Conservation (phyloP, 1,140 invertebrate species). For the Diuraphis noxia region DNA sequence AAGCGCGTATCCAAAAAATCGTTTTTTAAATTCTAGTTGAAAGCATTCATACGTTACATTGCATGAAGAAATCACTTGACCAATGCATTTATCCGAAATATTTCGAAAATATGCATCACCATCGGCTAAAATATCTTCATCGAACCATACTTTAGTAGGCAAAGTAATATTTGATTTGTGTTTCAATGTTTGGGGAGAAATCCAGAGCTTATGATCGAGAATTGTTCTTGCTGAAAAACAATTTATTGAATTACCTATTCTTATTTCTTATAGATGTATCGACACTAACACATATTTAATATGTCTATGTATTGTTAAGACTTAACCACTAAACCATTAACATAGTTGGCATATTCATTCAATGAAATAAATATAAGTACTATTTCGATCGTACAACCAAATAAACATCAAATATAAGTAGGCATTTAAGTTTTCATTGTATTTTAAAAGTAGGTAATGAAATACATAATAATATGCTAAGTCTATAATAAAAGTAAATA, state of each 20-base stretch:
- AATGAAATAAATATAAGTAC: no score
- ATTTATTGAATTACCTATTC: neutral
- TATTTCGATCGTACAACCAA: no score
- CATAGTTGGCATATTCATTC: neutral
- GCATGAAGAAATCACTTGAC: neutral
- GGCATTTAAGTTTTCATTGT: no score
- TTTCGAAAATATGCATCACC: neutral
- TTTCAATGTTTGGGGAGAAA: neutral
- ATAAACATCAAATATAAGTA: no score
- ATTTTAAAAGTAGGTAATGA: no score
- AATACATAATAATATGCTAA: no score
- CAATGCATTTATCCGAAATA: constrained; percentile 1
- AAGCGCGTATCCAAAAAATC: neutral
- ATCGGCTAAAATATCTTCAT: neutral
- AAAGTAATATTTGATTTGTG: neutral
- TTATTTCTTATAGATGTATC: neutral
- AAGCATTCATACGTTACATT: neutral
- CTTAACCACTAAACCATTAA: neutral
- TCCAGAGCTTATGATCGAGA: constrained; percentile 19
- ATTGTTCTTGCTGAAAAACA: constrained; percentile 17
- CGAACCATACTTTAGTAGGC: neutral
- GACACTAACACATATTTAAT: neutral
- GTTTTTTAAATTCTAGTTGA: neutral
- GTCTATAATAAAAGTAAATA: no score
- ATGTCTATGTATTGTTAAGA: neutral